Evolutionary conservation across 2,888 invertebrate species (phyloP), one percentile per base, ranked within the genome.

Genomic region (Incurvaria masculella): DNA sequence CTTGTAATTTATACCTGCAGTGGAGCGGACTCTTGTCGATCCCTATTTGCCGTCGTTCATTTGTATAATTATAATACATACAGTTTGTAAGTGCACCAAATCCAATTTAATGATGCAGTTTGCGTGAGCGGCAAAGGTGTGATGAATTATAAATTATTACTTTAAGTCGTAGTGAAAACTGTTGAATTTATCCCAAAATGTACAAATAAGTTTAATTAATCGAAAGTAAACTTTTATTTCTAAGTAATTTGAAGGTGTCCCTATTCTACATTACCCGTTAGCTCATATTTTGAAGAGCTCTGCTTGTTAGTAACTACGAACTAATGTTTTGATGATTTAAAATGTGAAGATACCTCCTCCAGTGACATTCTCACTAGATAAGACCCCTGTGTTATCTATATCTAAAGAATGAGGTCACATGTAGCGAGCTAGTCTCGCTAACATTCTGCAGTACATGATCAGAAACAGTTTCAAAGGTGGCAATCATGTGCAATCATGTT

Each of bases 171-270:
- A 70, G 72, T 72, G 70, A 76, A 73, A 74, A 68, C 69, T 74
- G 75, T 75, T 76, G 70, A 74, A 73, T 73, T 74, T 73, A 73
- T 73, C 75, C 75, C 74, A 66, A 72, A 72, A 75, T 79, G 78
- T 79, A 79, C 78, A 79, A 79, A 79, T 78, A 72, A 74, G 71
- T 75, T 75, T 65, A 59, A 27, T 72, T 33, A 23, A 23, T 72
- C 62, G 68, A 63, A 75, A 75, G 75, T 74, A 75, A 75, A 74
- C 64, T 64, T 33, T 67, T 72, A 70, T 70, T 21, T 71, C 62
- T 75, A 74, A 76, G 76, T 70, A 68, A 33, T 33, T 14, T 6
- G 33, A 69, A 69, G 68, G 62, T 65, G 10, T 63, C 63, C 43
- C 63, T 33, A 3, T 33, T 33, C 33, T 8, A 33, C 33, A n/a